Percentiles rank a stretch among this genome's conserved stretches.
Conservation (phyloP, 2,888 invertebrate species). For the Trichacis sp. region DNA sequence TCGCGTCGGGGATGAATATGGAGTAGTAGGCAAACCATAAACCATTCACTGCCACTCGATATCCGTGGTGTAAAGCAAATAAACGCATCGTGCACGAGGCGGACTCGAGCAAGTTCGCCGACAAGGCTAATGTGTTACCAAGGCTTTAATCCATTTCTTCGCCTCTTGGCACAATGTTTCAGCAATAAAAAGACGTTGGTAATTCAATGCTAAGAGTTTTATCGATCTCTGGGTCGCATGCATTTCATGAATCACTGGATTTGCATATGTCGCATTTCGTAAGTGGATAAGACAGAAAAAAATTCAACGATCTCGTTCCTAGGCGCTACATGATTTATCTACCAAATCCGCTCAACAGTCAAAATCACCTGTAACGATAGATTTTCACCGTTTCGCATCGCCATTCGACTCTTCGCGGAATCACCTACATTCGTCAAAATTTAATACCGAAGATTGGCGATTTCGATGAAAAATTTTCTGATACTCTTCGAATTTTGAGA, state of each 20-base stretch:
- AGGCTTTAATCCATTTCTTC: slow-evolving; percentile 20
- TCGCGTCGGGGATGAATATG: slow-evolving; percentile 13
- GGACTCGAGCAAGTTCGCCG: slow-evolving; percentile 33
- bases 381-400: not conserved
- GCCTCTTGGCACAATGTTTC: not conserved
- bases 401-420: not conserved
- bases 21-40: slow-evolving; percentile 21
- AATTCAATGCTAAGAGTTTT: slow-evolving; percentile 10
- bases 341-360: slow-evolving; percentile 2
- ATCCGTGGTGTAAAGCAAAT: slow-evolving; percentile 11
- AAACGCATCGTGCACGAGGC: slow-evolving; percentile 7
- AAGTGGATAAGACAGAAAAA: not conserved
- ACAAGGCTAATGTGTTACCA: slow-evolving; percentile 41
- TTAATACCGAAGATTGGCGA: too few species aligned
- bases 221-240: not conserved
- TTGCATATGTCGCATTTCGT: not conserved
- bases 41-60: slow-evolving; percentile 17
- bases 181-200: not conserved
- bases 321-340: slow-evolving; percentile 11
- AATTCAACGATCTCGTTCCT: not conserved
- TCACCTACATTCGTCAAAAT: not conserved
- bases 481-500: too few species aligned
- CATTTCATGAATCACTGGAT: slow-evolving; percentile 13
- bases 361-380: not conserved
- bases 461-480: too few species aligned